Evolutionary conservation across 2,888 invertebrate species (phyloP), one percentile per base, ranked within the genome.

Genomic region (Aelia acuminata): DNA sequence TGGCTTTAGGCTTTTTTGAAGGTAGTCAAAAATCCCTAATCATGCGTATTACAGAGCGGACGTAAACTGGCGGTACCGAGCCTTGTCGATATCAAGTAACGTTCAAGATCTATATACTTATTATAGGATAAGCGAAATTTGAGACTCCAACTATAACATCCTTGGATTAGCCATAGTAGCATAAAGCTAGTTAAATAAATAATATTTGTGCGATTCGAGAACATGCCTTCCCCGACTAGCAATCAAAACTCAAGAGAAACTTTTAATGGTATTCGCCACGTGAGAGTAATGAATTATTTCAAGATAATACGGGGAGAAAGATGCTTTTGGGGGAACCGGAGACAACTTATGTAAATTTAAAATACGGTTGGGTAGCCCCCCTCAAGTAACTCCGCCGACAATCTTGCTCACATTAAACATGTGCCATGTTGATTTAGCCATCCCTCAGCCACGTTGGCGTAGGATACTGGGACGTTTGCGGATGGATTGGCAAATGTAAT

Each of bases 281-380:
- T 15, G 15, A 31, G 26, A 31, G 63, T 63, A 63, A 63, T 63
- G 63, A 63, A 63, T 63, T 63, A 63, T 10, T 63, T 63, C 63
- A 26, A 63, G 63, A 63, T 63, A 63, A 63, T 63, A 20, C 15
- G 31, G 31, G 26, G 31, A n/a, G 63, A 63, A 63, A 63, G 63
- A 63, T 63, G 31, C 13, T 15, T 26, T 26, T 31, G 63, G 63
- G 13, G 15, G 63, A 63, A 15, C 63, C 15, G 63, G 63, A 31
- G 63, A 63, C 63, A 63, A 63, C 31, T 63, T 63, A 63, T 63
- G 63, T 63, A 63, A 63, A 63, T 63, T 63, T 63, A 63, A 63
- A 63, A 63, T 20, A 63, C 63, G 63, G 63, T 63, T 26, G 63
- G 63, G 63, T 63, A 31, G 63, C 31, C 31, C 31, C 31, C 53